Base-by-base conservation (phyloP, 2,113 vertebrate genomes). In the Eudyptes chrysolophus region DNA sequence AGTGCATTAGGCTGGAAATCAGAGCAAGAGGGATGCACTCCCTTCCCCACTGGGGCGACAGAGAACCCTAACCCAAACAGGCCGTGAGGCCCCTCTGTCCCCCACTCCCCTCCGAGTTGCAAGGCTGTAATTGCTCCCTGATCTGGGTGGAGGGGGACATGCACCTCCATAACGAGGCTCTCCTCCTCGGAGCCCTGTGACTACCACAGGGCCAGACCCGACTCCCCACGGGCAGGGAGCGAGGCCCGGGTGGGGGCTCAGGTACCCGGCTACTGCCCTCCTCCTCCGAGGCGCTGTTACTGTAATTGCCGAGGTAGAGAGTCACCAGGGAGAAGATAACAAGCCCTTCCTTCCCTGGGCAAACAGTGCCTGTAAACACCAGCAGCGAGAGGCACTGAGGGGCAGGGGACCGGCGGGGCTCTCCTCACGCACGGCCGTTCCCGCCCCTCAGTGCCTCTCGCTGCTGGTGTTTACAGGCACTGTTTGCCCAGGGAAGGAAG, bases 1-100 rank as follows among this genome's bases (percentile, higher is more conserved):
- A 3, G 44, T 0, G 36, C 24, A 0, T 3, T 1, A 6, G 55
- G 40, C 44, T 14, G 85, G 27, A 20, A 12, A 48, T 7, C 3
- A 9, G 70, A 48, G 49, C 66, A 2, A 34, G 42, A 29, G 58
- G 38, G 40, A 42, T 0, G 6, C 1, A 2, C 29, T 71, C 30
- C 42, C 46, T 42, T 51, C 19, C 34, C n/a, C 25, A 2, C 29
- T 1, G 21, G 38, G 19, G 30, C 1, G 4, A 26, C 51, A 11
- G 9, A 20, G 10, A n/a, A n/a, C 40, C 46, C 17, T 11, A 16
- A 13, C 10, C 36, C 72, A 7, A 44, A 6, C 61, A 27, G 62
- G 40, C 58, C 9, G 2, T 3, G 26, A 14, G 10, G 15, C 24
- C 40, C 10, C 40, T n/a, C 38, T 6, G 34, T 10, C 6, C 40